phyloP scores from a whole-genome alignment of 2,113 vertebrate species.

The Rutilus rutilus region DNA sequence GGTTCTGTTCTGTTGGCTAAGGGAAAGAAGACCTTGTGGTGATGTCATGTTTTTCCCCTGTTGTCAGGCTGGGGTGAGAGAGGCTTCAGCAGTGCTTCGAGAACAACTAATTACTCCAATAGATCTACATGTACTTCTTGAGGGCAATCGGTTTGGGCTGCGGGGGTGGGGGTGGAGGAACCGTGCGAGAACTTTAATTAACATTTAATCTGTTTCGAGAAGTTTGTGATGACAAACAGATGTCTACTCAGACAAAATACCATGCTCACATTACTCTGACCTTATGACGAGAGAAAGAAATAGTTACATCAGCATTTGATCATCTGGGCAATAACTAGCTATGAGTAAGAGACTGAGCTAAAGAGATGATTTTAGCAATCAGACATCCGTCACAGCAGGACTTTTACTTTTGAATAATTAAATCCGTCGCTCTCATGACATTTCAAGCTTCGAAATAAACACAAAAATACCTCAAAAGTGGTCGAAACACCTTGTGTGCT shows the following conservation, averaged over 20 bases:
- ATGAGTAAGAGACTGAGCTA: conserved; percentile 50
- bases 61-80: conserved; percentile 54
- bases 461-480: background rate
- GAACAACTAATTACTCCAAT: conserved; percentile 64
- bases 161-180: conserved; percentile 45
- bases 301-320: conserved; percentile 38
- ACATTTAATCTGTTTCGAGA: conserved; percentile 63
- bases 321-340: conserved; percentile 48
- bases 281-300: conserved; percentile 41
- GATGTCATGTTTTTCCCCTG: conserved; percentile 75
- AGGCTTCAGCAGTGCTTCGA: conserved; percentile 56
- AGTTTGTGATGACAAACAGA: conserved; percentile 72
- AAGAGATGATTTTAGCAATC: conserved; percentile 15
- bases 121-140: conserved; percentile 43
- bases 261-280: conserved; percentile 62
- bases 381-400: background rate
- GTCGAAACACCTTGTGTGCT: background rate
- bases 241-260: conserved; percentile 62
- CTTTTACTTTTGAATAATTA: background rate
- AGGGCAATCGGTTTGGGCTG: conserved; percentile 17
- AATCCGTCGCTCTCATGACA: background rate
- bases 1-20: conserved; percentile 52
- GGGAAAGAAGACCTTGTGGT: conserved; percentile 58
- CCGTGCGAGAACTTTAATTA: conserved; percentile 66
- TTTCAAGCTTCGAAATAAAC: background rate